Conservation (phyloP, 2,113 vertebrate genomes). For the Paradisaea rubra region DNA sequence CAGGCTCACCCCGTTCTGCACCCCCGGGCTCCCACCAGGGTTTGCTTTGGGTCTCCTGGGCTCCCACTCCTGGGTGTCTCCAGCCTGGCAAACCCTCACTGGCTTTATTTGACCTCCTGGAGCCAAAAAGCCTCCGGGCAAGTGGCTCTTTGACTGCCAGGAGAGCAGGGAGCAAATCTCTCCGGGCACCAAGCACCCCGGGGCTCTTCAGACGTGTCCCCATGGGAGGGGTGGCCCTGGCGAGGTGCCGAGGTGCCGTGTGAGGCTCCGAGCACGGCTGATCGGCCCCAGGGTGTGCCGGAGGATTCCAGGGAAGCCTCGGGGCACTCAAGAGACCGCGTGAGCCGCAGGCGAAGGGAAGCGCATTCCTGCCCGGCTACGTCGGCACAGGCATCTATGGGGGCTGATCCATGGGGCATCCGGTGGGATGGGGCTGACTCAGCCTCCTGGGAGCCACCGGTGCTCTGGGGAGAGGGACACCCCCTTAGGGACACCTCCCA, state of each 20-base stretch:
- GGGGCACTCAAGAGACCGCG: rapidly evolving
- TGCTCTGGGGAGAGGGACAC: background rate
- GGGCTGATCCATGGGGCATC: background rate
- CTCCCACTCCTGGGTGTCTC: background rate
- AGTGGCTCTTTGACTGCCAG: background rate
- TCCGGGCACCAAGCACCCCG: rapidly evolving
- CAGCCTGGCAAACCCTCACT: background rate
- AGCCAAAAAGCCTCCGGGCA: background rate
- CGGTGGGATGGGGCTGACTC: background rate
- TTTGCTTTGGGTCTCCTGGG: background rate
- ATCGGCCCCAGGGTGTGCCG: background rate
- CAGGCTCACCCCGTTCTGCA: rapidly evolving
- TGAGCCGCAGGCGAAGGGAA: rapidly evolving
- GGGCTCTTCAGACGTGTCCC: background rate
- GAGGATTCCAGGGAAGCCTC: background rate
- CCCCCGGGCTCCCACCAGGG: background rate
- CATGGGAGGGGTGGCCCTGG: background rate
- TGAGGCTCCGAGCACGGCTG: background rate
- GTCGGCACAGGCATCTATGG: background rate
- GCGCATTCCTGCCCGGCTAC: background rate
- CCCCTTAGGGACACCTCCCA: background rate
- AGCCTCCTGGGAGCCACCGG: background rate
- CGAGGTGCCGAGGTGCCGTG: rapidly evolving
- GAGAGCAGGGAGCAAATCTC: background rate
- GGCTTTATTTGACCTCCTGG: background rate